Base-by-base conservation (phyloP, 2,888 invertebrate species). In the Caenorhabditis panamensis region DNA sequence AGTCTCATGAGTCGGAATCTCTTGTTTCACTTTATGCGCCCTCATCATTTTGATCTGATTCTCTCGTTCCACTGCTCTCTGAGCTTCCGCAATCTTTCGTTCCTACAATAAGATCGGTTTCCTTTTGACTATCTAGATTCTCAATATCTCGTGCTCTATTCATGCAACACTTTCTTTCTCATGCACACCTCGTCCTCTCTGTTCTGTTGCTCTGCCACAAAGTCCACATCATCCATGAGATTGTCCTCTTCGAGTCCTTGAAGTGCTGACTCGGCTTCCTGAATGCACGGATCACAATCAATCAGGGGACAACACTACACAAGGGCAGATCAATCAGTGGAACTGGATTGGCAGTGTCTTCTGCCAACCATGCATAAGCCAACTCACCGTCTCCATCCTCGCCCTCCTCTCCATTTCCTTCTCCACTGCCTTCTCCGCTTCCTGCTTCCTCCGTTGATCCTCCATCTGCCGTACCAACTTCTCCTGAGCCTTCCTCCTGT, bases 191-290 rank as follows among this genome's bases (percentile, higher is more conserved):
- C 44, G n/a, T 77, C 77, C 6, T 49, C 68, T 24, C 56, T 41
- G n/a, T 16, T 63, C 51, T 77, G 56, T 49, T 63, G 62, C 63
- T 77, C 68, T 4, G 62, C 8, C 20, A 77, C 5, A 49, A 75
- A 68, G 22, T 79, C 79, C 37, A 59, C 22, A n/a, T 79, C 79
- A n/a, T 79, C 79, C 73, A 69, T 69, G 18, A 79, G 56, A 54
- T 59, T 58, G 37, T 79, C 79, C 54, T 79, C 68, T 47, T 79
- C 79, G 13, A 79, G 47, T 22, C 62, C 67, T 54, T 69, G 63
- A 4, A 73, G 47, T 1, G 73, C 79, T 8, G 68, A 51, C 3
- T 63, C 69, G 16, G 73, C 73, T 37, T 79, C 79, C 79, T 79
- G 31, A 63, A 73, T 20, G 5, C 22, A 69, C 22, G n/a, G 37